Evolutionary conservation across 2,113 vertebrate genomes (phyloP), one percentile per base, ranked within the genome.

Genomic region (Corydoras sp.): DNA sequence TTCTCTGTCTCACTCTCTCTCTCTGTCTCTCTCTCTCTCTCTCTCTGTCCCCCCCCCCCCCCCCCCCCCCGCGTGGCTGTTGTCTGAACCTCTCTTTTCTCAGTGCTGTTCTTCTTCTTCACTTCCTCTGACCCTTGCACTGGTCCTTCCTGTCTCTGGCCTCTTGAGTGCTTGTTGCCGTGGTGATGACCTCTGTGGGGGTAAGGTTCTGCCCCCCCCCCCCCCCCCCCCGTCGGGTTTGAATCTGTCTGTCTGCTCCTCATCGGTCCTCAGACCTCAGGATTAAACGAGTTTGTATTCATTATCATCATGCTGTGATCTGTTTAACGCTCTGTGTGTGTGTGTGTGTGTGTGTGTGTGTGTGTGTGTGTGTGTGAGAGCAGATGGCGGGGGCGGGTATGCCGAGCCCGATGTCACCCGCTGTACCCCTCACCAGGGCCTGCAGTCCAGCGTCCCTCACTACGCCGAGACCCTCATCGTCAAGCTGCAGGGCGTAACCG

Each of bases 391-490:
- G 0, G 90, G 91, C 0, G 92, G 92, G 32, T 93, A 93, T 1
- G 90, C 92, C 0, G 92, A 93, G 81, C 92, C 92, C 0, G 92
- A 93, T 55, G 53, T 93, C 62, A 93, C 92, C 62, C 90, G 90
- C 80, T 91, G 90, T 80, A 93, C 92, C 0, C 92, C 91, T 0
- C 92, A 93, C 71, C 92, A 93, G 83, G 83, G 88, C 35, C 92
- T 92, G 86, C 90, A 92, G 62, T 90, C 79, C 83, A 89, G 83
- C 6, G 92, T 88, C 0, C 90, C 92, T 0, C 92, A 92, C 81
- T 93, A 93, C 14, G 92, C 92, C 0, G 91, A 93, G 81, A 92
- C 92, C 0, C 90, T 93, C 81, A 90, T 93, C 0, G 90, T 93
- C 15, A 89, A 87, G 31, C 86, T 93, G 73, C 92, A 93, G 83